Base-by-base conservation (phyloP, 2,113 vertebrate genomes). In the Solea senegalensis region DNA sequence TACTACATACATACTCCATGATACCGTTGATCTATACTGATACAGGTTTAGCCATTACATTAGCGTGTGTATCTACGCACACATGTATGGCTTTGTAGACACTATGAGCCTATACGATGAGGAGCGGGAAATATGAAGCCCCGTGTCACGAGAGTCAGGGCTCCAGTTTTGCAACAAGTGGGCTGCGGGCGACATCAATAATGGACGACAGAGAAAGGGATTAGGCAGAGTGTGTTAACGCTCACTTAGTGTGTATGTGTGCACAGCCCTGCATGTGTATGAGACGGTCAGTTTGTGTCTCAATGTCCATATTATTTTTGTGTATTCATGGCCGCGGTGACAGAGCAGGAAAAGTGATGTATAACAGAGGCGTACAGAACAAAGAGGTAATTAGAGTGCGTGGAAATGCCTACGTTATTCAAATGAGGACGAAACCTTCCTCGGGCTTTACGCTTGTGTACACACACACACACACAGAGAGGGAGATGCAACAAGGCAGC, bases 171-270 rank as follows among this genome's bases (percentile, higher is more conserved):
- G 66, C 80, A 84, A 84, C 84, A 87, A 88, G 76, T 82, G 83
- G 85, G 76, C 81, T 69, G 43, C 44, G 61, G 49, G 43, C 44
- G 59, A 48, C 51, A 85, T 91, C 74, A 90, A 89, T 92, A 91
- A 92, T 90, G 71, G 57, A 89, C 83, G 82, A 70, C 48, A 72
- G 40, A 34, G 72, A 52, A 40, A 44, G 70, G 39, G 43, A 65
- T 65, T 12, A 50, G 61, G 51, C 11, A 21, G 56, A 64, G 64
- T n/a, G n/a, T n/a, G n/a, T n/a, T n/a, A n/a, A n/a, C n/a, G n/a
- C n/a, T n/a, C n/a, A n/a, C n/a, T n/a, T n/a, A n/a, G n/a, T n/a
- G n/a, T n/a, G n/a, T n/a, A n/a, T 16, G 41, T 34, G 51, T 28
- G 40, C 51, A 55, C 68, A 61, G 68, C 14, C 53, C 58, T 44